Percentiles rank a stretch among this genome's conserved stretches.
phyloP scores from a whole-genome alignment of 2,797 vertebrate genomes.

The Sciurus vulgaris region DNA sequence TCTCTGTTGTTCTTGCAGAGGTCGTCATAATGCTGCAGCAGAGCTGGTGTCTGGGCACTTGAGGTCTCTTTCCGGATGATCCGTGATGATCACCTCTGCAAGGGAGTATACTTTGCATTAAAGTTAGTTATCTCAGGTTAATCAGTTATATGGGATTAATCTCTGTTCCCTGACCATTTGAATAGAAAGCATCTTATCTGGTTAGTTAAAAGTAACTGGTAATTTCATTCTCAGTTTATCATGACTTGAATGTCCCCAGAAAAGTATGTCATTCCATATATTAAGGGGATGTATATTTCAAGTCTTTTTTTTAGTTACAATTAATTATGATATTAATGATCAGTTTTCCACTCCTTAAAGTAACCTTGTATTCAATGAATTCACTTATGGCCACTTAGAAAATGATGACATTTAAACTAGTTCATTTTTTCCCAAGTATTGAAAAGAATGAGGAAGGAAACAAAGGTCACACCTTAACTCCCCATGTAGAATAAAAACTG shows the following conservation, averaged over 20 bases:
- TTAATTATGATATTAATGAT: conserved; percentile 20
- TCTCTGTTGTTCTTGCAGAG: not conserved
- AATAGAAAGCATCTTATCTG: not conserved
- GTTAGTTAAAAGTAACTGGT: conserved; percentile 18
- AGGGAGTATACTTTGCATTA: not conserved
- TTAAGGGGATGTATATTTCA: conserved; percentile 22
- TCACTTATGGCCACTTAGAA: not conserved
- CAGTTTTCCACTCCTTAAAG: not conserved
- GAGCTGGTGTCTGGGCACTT: not conserved
- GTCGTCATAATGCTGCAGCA: not conserved
- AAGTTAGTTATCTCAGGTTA: not conserved
- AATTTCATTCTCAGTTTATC: not conserved
- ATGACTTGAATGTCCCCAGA: not conserved
- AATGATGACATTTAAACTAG: conserved; percentile 50
- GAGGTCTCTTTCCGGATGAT: not conserved
- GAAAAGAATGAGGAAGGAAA: conserved; percentile 50
- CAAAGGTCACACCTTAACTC: conserved; percentile 11
- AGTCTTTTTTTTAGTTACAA: conserved; percentile 18
- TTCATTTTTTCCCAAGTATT: not conserved
- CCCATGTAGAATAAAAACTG: conserved; percentile 37
- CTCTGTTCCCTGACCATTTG: not conserved
- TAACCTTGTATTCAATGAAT: conserved; percentile 19
- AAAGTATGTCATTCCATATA: not conserved
- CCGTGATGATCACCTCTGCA: conserved; percentile 15
- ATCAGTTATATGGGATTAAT: not conserved